Evolutionary conservation across 2,113 vertebrate species (phyloP), one percentile per base, ranked within the genome.

Genomic region (Neodontobutis hainanensis): DNA sequence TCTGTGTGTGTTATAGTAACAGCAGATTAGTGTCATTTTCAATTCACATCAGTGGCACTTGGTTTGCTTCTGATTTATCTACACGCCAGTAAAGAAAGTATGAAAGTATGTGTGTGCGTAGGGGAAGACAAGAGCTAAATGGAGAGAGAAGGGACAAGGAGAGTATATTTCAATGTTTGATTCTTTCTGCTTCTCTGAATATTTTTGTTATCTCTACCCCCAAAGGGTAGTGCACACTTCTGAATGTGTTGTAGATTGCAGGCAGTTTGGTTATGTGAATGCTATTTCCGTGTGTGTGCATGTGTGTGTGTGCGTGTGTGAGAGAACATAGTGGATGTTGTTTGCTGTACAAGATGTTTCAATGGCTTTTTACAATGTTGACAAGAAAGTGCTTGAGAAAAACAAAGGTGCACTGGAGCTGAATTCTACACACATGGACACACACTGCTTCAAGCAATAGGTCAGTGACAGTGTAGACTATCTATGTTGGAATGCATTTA

Each of bases 1-100:
- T 67, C 60, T 61, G 53, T 62, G 70, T 73, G 58, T 87, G 80
- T 86, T 86, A 84, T 83, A 71, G 83, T 82, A 85, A 85, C 77
- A 77, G 78, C 78, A 87, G 78, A 87, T 90, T 83, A 89, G 82
- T 67, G 80, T 88, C 84, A 88, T 85, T 81, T 85, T 89, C 80
- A 80, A 84, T 87, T 87, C 62, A 85, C 78, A 79, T 90, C 83
- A 84, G 56, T 84, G 78, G 77, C 79, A 55, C 76, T 82, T 69
- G 72, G 78, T 75, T 69, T 69, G 47, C 46, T 72, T 78, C 73
- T 81, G 86, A 88, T 91, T 88, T 87, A 86, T 86, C 77, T 65
- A 32, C 67, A 81, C 72, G 80, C 85, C 82, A 78, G 79, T 76
- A 76, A 69, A 74, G 48, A 71, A 38, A 19, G 69, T 11, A 57